Base-by-base conservation (phyloP, 2,888 invertebrate genomes). In the Rhogogaster chlorosoma region DNA sequence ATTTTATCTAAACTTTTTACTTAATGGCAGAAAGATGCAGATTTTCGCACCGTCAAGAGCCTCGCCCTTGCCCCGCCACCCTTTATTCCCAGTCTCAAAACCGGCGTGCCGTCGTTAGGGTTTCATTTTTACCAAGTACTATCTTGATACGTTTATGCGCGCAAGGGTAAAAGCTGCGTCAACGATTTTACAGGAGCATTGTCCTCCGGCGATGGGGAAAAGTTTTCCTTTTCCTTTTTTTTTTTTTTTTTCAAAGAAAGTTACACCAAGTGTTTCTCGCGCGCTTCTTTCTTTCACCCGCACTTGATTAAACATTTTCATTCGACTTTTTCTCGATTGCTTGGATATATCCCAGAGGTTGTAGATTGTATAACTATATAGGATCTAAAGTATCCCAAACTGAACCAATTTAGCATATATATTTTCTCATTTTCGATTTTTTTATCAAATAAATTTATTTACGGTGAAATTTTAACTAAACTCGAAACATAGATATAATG, bases 1-100 rank as follows among this genome's bases (percentile, higher is more conserved):
- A 67, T 83, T 64, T 83, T 83, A 83, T 83, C 64, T 83, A 64
- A 83, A 83, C 67, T 83, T 83, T 83, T 83, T 83, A 67, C 67
- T 32, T 67, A 83, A 83, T 67, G 70, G 42, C 38, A 49, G 83
- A 83, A 83, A 83, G 83, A 83, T 83, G 83, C 83, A 83, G 83
- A 83, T 83, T 83, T 83, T 83, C 70, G 67, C 83, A 45, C 70
- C 83, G 83, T 83, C 67, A 83, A 83, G 49, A 38, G 5, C 53
- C 29, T n/a, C n/a, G 5, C 53, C 80, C 61, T 80, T 45, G 15
- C 84, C 32, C 80, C 71, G 45, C 49, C 71, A 7, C 77, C 53
- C 42, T 49, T 64, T 64, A 29, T 45, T 38, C 67, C 77, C 7
- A 49, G 38, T 53, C 77, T 45, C 26, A 5, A 53, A 78, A 38